Evolutionary conservation across 2,113 vertebrate genomes (phyloP).

Genomic region (human): DNA sequence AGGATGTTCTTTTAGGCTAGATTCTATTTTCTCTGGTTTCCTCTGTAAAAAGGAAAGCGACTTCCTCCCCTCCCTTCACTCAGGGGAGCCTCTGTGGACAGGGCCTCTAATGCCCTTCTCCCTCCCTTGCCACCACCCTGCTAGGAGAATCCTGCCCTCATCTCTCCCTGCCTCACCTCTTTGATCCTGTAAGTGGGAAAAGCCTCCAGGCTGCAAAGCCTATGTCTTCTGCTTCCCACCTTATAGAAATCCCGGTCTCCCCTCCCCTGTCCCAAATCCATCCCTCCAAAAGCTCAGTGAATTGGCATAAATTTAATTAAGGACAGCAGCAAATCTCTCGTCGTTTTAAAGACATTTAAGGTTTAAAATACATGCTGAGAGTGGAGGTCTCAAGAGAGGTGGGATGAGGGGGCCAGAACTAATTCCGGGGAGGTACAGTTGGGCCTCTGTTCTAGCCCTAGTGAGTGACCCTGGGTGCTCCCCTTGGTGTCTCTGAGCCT

Average conservation of each 20-base stretch:
- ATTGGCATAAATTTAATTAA: constrained; percentile 82
- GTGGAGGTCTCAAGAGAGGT: constrained; percentile 13
- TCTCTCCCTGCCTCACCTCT: background rate
- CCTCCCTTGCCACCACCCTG: background rate
- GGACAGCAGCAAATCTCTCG: constrained; percentile 58
- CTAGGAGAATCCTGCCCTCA: background rate
- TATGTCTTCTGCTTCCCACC: background rate
- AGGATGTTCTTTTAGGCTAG: background rate
- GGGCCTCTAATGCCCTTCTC: background rate
- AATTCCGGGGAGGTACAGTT: background rate
- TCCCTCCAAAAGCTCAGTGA: constrained; percentile 69
- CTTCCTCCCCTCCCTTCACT: background rate
- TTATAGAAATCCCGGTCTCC: background rate
- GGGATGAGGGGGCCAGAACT: background rate
- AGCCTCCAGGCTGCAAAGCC: background rate
- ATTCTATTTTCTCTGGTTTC: background rate
- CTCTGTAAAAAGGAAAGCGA: background rate
- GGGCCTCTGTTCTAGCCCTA: background rate
- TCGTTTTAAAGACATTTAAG: constrained; percentile 50
- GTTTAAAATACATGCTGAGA: constrained; percentile 34
- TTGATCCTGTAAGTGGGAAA: background rate
- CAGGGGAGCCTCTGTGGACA: background rate
- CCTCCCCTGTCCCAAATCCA: constrained; percentile 7
- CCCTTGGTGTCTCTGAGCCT: constrained; percentile 17
- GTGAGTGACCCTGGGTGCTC: background rate